Percentiles rank a stretch among this genome's conserved stretches.
These are phyloP conservation scores for Alexandromys fortis DNA, from an alignment of 2,113 vertebrate species.

Conservation along the genomic window DNA sequence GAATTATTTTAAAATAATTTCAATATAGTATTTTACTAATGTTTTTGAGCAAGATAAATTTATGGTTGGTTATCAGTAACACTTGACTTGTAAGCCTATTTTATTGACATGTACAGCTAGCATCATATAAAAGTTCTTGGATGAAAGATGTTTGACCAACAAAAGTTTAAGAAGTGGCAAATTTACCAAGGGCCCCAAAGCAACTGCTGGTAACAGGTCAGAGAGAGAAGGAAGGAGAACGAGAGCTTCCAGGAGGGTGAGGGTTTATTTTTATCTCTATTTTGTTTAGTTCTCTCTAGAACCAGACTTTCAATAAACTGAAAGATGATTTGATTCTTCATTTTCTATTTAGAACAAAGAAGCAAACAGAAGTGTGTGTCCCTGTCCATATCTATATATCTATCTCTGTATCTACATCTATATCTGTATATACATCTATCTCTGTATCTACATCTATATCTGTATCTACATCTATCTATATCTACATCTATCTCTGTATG, in stretches of 20 bases:
- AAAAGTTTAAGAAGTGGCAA: neutral
- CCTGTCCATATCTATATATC: neutral
- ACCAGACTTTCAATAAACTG: neutral
- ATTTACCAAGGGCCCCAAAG: neutral
- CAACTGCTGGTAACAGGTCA: neutral
- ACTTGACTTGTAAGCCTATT: neutral
- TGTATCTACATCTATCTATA: no score
- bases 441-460: no score
- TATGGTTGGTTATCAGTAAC: neutral
- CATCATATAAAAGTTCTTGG: neutral
- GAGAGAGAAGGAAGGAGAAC: neutral
- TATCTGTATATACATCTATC: no score
- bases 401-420: neutral
- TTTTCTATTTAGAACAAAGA: constrained; percentile 12
- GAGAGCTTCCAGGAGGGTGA: neutral
- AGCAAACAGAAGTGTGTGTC: neutral
- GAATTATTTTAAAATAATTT: neutral
- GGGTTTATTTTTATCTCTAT: neutral
- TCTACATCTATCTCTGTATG: no score
- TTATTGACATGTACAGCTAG: neutral
- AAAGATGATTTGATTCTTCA: neutral
- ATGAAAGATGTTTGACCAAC: neutral
- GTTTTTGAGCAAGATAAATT: neutral
- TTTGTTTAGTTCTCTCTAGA: neutral
- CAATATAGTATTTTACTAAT: neutral